These are phyloP conservation scores for Reticulitermes lucifugus DNA, from an alignment of 2,888 invertebrate genomes.

Conservation along the genomic window DNA sequence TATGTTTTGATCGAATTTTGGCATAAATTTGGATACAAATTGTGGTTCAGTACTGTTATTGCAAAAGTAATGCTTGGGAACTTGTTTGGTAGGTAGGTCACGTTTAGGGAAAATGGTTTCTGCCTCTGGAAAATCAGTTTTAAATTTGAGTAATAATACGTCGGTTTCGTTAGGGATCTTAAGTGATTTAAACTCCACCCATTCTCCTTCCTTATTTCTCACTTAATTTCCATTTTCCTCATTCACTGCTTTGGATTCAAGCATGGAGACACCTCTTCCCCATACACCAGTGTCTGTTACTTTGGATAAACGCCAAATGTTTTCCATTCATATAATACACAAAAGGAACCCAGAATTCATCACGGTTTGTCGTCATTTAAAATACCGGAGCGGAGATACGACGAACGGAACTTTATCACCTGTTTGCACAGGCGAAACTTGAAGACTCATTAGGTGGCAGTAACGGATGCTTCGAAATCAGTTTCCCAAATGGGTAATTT, in stretches of 20 bases:
- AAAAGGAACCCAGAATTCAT: neutral
- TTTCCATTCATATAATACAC: neutral
- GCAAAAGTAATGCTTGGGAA: neutral
- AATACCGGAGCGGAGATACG: too few relatives aligned
- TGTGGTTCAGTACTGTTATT: neutral
- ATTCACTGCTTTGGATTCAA: constrained; percentile 9
- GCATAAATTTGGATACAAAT: neutral
- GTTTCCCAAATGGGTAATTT: neutral
- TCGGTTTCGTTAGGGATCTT: neutral
- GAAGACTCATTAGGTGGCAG: neutral
- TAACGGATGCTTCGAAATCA: neutral
- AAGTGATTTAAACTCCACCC: neutral
- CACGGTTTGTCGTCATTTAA: neutral
- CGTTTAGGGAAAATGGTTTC: neutral
- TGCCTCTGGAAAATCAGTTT: constrained; percentile 1
- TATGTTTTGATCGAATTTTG: too few relatives aligned
- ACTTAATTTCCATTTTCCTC: neutral
- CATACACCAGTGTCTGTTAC: neutral
- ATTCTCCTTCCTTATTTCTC: neutral
- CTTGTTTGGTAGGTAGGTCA: neutral
- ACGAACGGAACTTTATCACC: neutral
- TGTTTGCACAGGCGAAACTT: neutral
- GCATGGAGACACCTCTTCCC: neutral
- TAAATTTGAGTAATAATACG: neutral
- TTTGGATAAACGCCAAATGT: neutral